Conservation (phyloP, 1,140 invertebrate species). For the Mylabris phalerata region DNA sequence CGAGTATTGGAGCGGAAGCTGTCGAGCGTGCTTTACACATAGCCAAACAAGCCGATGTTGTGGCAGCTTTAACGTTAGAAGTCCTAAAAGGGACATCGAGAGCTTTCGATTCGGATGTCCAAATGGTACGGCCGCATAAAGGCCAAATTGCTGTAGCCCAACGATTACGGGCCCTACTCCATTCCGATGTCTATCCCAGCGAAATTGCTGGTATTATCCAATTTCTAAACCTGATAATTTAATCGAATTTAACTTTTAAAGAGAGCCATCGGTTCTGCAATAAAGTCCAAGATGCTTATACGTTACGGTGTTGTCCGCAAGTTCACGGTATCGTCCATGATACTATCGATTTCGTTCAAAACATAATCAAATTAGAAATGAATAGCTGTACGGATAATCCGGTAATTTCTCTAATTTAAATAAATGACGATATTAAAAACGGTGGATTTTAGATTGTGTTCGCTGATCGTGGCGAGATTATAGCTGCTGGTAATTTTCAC, state of each 20-base stretch:
- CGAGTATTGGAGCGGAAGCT: conserved; percentile 62
- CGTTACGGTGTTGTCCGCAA: conserved; percentile 65
- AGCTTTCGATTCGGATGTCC: conserved; percentile 66
- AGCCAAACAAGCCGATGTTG: conserved; percentile 62
- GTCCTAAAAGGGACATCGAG: conserved; percentile 65
- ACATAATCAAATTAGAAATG: conserved; percentile 59
- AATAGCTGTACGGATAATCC: conserved; percentile 73
- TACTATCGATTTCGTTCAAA: conserved; percentile 61
- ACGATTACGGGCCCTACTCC: conserved; percentile 56
- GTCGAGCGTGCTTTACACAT: conserved; percentile 56
- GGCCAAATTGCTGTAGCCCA: conserved; percentile 61
- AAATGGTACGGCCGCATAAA: conserved; percentile 58
- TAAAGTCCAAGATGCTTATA: conserved; percentile 69
- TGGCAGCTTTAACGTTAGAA: conserved; percentile 64
- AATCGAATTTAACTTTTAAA: conserved; percentile 28
- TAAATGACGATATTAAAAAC: neutral
- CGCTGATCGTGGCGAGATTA: conserved; percentile 60
- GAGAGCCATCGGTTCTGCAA: conserved; percentile 66
- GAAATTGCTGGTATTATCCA: conserved; percentile 56
- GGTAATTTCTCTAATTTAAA: conserved; percentile 40
- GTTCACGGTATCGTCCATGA: conserved; percentile 63
- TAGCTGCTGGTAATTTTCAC: conserved; percentile 66
- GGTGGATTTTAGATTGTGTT: conserved; percentile 53
- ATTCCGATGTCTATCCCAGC: conserved; percentile 61
- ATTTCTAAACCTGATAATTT: neutral